Percentiles rank a stretch among this genome's conserved stretches.
These are phyloP conservation scores for Petroica traversi DNA, from an alignment of 2,113 vertebrate species.

Conservation along the genomic window DNA sequence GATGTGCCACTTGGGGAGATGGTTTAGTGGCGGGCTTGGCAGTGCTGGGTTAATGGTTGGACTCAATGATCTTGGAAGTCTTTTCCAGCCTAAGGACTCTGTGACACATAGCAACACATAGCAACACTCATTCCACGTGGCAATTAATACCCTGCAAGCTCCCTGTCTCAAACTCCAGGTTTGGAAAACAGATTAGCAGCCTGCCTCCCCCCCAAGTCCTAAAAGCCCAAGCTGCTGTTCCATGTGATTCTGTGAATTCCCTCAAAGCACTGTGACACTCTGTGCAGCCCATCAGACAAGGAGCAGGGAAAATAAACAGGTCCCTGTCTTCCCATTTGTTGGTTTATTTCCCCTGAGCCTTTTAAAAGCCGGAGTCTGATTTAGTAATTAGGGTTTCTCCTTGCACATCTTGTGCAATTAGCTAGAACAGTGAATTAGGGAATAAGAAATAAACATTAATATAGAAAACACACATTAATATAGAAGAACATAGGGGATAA, in stretches of 20 bases:
- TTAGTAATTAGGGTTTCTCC: slow-evolving; percentile 36
- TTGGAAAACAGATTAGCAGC: background rate
- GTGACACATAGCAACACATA: background rate
- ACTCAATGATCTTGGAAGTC: background rate
- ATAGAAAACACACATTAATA: background rate
- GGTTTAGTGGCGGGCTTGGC: background rate
- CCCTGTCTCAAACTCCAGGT: background rate
- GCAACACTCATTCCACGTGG: background rate
- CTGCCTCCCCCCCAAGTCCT: background rate
- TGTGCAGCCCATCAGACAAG: background rate
- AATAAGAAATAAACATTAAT: slow-evolving; percentile 25
- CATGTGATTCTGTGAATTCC: accelerated
- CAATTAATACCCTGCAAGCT: background rate
- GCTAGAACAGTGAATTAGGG: slow-evolving; percentile 28
- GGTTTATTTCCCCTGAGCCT: slow-evolving; percentile 45
- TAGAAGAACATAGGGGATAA: background rate
- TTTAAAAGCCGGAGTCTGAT: slow-evolving; percentile 10
- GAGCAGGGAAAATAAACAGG: background rate
- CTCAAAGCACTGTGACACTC: background rate
- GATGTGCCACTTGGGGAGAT: background rate
- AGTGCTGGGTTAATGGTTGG: background rate
- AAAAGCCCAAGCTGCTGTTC: background rate
- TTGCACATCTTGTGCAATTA: slow-evolving; percentile 44
- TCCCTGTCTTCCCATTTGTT: background rate
- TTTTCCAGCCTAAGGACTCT: background rate